Conservation (phyloP, 2,113 vertebrate genomes). For the Leptosomus discolor region DNA sequence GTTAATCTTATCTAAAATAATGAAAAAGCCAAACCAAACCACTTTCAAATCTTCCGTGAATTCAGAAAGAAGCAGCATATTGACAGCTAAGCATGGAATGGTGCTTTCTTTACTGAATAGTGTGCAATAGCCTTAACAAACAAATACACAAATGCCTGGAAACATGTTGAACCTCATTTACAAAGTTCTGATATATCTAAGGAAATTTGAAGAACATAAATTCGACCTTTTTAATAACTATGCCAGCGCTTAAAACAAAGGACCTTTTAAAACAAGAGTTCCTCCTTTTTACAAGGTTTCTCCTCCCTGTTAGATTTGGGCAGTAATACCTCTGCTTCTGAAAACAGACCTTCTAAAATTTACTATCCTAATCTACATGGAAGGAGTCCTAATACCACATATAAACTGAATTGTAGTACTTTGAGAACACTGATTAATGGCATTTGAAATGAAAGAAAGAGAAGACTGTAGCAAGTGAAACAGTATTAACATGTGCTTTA, state of each 20-base stretch:
- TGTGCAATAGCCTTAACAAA: background rate
- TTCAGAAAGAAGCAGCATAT: background rate
- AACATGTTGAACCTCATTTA: background rate
- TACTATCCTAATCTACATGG: slow-evolving; percentile 25
- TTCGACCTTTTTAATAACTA: slow-evolving; percentile 41
- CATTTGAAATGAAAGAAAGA: slow-evolving; percentile 25
- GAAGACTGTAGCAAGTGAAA: background rate
- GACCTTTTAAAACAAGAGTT: slow-evolving; percentile 3
- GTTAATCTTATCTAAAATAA: background rate
- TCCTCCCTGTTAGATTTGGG: slow-evolving; percentile 31
- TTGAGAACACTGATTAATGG: background rate
- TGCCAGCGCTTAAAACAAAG: slow-evolving; percentile 39
- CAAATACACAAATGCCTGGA: background rate
- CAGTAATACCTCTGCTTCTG: slow-evolving; percentile 49
- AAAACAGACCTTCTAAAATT: slow-evolving; percentile 56
- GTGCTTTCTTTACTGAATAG: background rate
- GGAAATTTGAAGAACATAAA: slow-evolving; percentile 44
- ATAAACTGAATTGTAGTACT: background rate
- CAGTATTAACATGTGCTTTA: background rate
- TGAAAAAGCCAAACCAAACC: background rate
- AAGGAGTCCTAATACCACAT: slow-evolving; percentile 12
- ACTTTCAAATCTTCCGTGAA: background rate
- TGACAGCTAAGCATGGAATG: background rate
- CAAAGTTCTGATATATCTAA: background rate
- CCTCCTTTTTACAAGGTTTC: slow-evolving; percentile 18